These are phyloP conservation scores for Agrenia bidenticulata DNA, from an alignment of 2,888 invertebrate genomes.

Conservation along the genomic window DNA sequence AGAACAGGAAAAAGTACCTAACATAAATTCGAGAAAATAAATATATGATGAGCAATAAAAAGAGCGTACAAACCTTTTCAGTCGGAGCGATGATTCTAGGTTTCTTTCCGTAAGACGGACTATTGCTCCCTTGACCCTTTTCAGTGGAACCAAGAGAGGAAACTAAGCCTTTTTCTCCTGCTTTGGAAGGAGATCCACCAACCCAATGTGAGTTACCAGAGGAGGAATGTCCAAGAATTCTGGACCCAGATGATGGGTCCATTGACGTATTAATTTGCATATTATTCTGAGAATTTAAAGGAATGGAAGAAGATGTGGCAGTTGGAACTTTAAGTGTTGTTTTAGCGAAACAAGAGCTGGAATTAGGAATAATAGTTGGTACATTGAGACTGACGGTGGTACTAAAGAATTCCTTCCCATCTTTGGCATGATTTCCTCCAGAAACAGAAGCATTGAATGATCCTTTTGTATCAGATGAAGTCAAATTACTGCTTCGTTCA, in stretches of 20 bases:
- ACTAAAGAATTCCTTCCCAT: constrained; percentile 45
- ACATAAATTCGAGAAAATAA: too few species aligned
- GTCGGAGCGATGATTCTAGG: constrained; percentile 35
- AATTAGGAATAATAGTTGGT: constrained; percentile 45
- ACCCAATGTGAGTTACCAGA: constrained; percentile 19
- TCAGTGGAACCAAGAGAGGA: constrained; percentile 43
- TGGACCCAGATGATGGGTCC: constrained; percentile 14
- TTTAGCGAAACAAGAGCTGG: constrained; percentile 48
- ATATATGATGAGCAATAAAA: too few species aligned
- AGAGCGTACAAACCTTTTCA: constrained; percentile 41
- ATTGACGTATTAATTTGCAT: constrained; percentile 19
- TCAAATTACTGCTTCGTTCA: constrained; percentile 25
- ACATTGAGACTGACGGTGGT: constrained; percentile 46
- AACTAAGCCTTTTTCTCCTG: constrained; percentile 34
- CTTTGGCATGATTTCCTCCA: constrained; percentile 35
- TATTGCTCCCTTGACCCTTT: constrained; percentile 30
- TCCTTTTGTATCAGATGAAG: constrained; percentile 16
- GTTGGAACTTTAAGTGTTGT: constrained; percentile 46
- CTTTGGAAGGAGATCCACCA: constrained; percentile 29
- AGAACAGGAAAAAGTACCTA: too few species aligned
- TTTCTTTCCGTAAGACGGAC: constrained; percentile 46
- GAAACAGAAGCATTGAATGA: constrained; percentile 11
- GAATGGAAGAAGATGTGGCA: not conserved
- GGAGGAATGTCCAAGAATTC: constrained; percentile 9
- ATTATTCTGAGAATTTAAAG: constrained; percentile 9